phyloP scores from a whole-genome alignment of 2,113 vertebrate genomes.

The Tenrec ecaudatus region DNA sequence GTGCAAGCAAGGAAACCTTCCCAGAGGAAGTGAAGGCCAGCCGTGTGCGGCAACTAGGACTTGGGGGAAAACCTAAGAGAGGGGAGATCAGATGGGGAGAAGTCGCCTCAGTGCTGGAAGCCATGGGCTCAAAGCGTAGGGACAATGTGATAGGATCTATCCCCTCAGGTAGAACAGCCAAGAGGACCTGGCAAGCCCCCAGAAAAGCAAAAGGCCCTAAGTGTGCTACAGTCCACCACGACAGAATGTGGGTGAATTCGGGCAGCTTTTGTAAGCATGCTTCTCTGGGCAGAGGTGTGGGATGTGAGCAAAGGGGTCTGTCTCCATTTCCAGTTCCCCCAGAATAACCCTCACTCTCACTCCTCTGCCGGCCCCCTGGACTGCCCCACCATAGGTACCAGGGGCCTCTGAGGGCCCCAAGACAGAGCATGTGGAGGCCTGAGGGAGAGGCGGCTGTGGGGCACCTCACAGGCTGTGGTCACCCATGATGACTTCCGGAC shows the following conservation, averaged over 20 bases:
- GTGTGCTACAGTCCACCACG: neutral
- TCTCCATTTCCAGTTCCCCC: no score
- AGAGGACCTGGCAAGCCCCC: neutral
- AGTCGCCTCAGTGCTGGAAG: neutral
- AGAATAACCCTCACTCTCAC: no score
- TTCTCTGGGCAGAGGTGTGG: no score
- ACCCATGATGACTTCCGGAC: neutral
- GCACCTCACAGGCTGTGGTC: neutral
- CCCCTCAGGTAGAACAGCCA: neutral
- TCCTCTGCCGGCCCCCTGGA: no score
- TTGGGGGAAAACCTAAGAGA: neutral
- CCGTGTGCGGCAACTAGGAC: neutral
- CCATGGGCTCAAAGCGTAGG: neutral
- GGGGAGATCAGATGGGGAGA: neutral
- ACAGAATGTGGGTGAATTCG: fast-evolving
- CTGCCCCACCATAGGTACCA: no score
- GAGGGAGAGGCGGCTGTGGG: neutral
- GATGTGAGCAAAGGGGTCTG: no score
- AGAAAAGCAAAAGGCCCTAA: neutral
- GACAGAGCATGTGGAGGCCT: neutral
- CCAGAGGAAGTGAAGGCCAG: neutral
- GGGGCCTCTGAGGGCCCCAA: neutral
- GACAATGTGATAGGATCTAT: neutral
- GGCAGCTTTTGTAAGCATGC: no score
- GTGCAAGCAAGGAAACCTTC: neutral